phyloP scores from a whole-genome alignment of 2,888 invertebrate species.

The Hyalella azteca region DNA sequence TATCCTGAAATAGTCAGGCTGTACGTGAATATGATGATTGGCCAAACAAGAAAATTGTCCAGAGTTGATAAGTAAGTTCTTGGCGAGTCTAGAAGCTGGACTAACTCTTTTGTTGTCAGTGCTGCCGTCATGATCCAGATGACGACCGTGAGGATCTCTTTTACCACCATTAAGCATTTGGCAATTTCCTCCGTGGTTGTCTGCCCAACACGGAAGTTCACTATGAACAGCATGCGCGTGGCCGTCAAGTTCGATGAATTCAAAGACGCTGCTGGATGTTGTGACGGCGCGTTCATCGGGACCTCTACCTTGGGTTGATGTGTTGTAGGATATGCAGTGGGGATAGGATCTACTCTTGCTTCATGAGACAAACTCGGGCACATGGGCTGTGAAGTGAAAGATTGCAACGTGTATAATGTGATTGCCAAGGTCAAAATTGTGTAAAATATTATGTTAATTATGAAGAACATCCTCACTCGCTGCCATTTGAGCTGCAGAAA shows the following conservation, averaged over 20 bases:
- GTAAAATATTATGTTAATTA: conserved; percentile 79
- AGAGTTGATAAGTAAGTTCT: conserved; percentile 77
- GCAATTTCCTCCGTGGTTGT: not conserved
- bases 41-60: conserved; percentile 85
- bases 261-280: not conserved
- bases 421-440: conserved; percentile 46
- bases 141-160: conserved; percentile 38
- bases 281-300: not conserved
- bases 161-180: not conserved
- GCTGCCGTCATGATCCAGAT: conserved; percentile 63
- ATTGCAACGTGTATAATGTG: not conserved
- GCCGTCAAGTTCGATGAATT: not conserved
- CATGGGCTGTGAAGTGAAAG: not conserved
- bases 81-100: conserved; percentile 77
- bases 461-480: conserved; percentile 79
- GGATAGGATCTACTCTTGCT: not conserved
- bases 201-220: not conserved
- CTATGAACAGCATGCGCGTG: not conserved
- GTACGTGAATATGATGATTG: conserved; percentile 76
- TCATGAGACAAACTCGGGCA: not conserved
- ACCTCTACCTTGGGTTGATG: no score
- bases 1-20: conserved; percentile 63
- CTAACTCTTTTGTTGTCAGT: conserved; percentile 80
- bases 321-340: not conserved
- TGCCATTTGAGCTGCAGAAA: conserved; percentile 84